A percentile compares a stretch with the other conserved stretches of the same genome.
phyloP scores from a whole-genome alignment of 2,888 invertebrate species.

The Alitta virens region DNA sequence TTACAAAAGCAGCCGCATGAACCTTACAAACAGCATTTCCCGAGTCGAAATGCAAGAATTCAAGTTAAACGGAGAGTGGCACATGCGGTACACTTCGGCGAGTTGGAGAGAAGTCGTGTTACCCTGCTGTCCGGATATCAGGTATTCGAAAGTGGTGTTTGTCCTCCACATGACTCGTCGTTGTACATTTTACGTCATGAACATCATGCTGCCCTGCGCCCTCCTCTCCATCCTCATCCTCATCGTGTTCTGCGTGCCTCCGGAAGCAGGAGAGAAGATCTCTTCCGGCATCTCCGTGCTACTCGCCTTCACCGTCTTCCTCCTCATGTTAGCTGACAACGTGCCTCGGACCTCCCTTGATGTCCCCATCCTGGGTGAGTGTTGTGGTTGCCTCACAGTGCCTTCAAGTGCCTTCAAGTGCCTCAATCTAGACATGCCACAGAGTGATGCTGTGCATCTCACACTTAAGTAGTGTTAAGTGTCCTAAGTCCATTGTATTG shows the following conservation, averaged over 20 bases:
- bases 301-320: conserved; percentile 31
- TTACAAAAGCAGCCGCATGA: conserved; percentile 29
- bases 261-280: conserved; percentile 28
- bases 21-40: conserved; percentile 23
- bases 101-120: conserved; percentile 26
- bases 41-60: conserved; percentile 25
- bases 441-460: too few species aligned
- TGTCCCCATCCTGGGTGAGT: conserved; percentile 28
- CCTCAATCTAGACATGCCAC: too few species aligned
- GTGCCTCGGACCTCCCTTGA: conserved; percentile 29
- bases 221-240: conserved; percentile 27
- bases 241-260: conserved; percentile 23
- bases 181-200: conserved; percentile 29
- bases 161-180: conserved; percentile 22
- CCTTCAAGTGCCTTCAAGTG: too few species aligned
- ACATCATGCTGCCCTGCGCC: conserved; percentile 29
- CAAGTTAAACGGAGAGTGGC: conserved; percentile 29
- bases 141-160: conserved; percentile 31
- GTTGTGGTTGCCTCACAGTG: not conserved
- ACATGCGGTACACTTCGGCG: conserved; percentile 20
- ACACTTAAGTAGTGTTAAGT: too few species aligned
- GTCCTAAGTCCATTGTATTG: too few species aligned
- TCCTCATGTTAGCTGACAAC: conserved; percentile 29
- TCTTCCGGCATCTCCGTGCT: conserved; percentile 29
- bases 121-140: conserved; percentile 25